These are phyloP conservation scores for Lathronympha strigana DNA, from an alignment of 2,888 invertebrate genomes.

Conservation along the genomic window DNA sequence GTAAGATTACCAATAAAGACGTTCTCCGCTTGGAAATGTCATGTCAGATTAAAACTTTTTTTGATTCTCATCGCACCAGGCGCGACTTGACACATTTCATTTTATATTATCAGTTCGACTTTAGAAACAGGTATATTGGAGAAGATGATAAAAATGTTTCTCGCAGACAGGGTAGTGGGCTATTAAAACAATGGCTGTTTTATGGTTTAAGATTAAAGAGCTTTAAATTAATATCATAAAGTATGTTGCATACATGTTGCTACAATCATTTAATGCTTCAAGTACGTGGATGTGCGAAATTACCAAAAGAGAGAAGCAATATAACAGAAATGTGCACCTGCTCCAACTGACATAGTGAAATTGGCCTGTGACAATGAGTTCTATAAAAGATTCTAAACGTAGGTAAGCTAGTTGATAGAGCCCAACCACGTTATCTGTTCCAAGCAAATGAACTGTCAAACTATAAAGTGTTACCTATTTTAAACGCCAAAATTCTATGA, in stretches of 20 bases:
- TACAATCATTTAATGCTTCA: slow-evolving; percentile 11
- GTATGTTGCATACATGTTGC: background rate
- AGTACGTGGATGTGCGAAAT: background rate
- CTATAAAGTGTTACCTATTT: no score
- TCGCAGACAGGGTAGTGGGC: slow-evolving; percentile 34
- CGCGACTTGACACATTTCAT: slow-evolving; percentile 25
- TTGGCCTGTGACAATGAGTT: no score
- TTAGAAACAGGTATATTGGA: slow-evolving; percentile 25
- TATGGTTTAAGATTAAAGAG: slow-evolving; percentile 45
- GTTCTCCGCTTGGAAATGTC: slow-evolving; percentile 31
- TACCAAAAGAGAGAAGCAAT: no score
- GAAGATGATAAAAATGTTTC: slow-evolving; percentile 44
- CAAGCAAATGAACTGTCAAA: no score
- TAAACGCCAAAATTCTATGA: no score
- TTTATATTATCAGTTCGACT: slow-evolving; percentile 37
- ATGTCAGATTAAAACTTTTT: slow-evolving; percentile 34
- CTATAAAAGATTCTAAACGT: no score
- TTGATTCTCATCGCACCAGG: slow-evolving; percentile 13
- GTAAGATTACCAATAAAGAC: slow-evolving; percentile 24
- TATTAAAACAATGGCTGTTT: slow-evolving; percentile 47
- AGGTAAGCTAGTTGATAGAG: no score
- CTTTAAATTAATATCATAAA: slow-evolving; percentile 33
- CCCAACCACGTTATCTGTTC: no score
- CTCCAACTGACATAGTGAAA: background rate
- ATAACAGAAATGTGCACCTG: slow-evolving; percentile 7